Conservation (phyloP, 2,888 invertebrate species). For the Pelosia muscerda region DNA sequence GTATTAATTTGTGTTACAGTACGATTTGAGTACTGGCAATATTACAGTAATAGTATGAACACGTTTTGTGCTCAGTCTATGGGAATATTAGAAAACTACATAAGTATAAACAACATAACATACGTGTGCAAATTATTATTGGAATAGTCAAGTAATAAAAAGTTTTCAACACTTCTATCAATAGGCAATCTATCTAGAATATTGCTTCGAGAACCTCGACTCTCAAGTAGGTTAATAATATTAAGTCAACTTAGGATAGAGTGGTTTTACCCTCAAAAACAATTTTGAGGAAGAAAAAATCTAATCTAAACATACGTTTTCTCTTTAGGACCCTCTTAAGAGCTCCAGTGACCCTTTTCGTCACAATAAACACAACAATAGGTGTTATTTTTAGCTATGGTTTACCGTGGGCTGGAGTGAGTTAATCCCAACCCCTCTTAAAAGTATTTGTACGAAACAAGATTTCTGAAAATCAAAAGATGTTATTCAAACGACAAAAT, state of each 20-base stretch:
- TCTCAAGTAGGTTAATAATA: neutral
- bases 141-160: too few species aligned
- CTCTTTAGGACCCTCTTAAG: neutral
- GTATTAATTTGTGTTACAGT: neutral
- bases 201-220: neutral
- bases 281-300: neutral
- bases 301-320: neutral
- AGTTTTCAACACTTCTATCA: neutral
- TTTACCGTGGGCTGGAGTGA: neutral
- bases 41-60: too few species aligned
- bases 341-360: constrained; percentile 4
- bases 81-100: too few species aligned
- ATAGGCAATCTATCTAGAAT: neutral
- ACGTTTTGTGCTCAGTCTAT: too few species aligned
- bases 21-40: too few species aligned
- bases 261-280: neutral
- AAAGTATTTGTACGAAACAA: neutral
- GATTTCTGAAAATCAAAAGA: neutral
- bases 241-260: neutral
- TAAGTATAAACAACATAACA: too few species aligned
- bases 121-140: too few species aligned
- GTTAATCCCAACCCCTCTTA: neutral
- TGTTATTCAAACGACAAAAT: neutral
- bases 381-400: constrained; percentile 4
- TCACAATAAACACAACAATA: constrained; percentile 4